A percentile compares a stretch with the other conserved stretches of the same genome.
Evolutionary conservation across 2,797 vertebrate genomes (phyloP).

Genomic region (Margarornis squamiger): DNA sequence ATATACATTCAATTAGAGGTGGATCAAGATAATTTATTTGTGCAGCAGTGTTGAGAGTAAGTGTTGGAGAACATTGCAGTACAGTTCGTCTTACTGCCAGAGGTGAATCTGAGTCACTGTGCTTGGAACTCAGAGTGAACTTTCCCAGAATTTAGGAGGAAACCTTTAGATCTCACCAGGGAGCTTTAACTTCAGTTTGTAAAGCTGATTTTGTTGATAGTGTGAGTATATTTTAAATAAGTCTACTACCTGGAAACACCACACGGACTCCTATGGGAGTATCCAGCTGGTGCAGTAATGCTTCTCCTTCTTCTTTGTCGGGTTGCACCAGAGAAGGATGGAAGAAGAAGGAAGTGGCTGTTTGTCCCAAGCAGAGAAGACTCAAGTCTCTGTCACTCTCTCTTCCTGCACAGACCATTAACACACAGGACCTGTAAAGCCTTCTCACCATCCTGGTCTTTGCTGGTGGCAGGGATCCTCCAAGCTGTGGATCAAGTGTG

Average conservation of each 20-base stretch:
- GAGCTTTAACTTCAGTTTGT: neutral
- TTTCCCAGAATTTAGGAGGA: conserved; percentile 41
- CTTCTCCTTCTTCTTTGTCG: neutral
- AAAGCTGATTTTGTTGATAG: neutral
- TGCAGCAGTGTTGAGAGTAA: neutral
- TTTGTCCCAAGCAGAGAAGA: neutral
- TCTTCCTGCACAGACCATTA: neutral
- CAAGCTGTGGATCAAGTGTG: neutral
- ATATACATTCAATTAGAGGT: conserved; percentile 36
- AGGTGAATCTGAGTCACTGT: neutral
- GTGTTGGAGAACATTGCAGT: neutral
- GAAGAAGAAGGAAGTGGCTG: neutral
- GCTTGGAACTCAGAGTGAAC: neutral
- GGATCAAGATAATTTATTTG: conserved; percentile 58
- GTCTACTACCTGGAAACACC: neutral
- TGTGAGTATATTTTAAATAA: neutral
- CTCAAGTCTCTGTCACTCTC: neutral
- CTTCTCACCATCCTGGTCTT: neutral
- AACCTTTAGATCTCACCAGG: neutral
- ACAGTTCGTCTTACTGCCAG: neutral
- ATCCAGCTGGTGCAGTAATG: neutral
- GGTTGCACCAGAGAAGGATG: neutral
- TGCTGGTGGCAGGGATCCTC: neutral
- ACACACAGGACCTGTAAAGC: neutral
- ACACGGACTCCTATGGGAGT: neutral